Evolutionary conservation across 1,140 invertebrate species (phyloP).

Genomic region (Panulirus ornatus): DNA sequence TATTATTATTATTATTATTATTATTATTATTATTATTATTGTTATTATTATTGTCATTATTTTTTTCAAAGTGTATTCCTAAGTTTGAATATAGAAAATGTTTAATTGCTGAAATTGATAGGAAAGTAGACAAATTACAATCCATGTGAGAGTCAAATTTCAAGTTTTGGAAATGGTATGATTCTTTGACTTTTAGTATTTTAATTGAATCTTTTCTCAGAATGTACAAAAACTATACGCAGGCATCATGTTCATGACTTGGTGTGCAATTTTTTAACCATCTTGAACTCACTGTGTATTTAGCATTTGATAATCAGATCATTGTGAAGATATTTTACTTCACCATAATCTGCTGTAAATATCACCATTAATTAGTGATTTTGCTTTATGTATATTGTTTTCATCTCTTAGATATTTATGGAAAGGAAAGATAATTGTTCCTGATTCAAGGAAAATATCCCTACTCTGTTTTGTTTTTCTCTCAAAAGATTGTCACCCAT

Average conservation of each 20-base stretch:
- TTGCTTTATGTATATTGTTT: neutral
- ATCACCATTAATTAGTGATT: neutral
- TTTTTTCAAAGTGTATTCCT: too few relatives aligned
- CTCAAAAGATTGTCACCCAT: neutral
- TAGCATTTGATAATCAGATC: neutral
- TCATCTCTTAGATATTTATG: neutral
- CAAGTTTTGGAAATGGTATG: neutral
- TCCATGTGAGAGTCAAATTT: neutral
- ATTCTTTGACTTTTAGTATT: neutral
- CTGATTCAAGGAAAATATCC: too few relatives aligned
- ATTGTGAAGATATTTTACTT: neutral
- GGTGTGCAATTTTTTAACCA: neutral
- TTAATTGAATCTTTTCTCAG: neutral
- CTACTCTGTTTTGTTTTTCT: too few relatives aligned
- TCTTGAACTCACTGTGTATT: neutral
- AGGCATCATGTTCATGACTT: neutral
- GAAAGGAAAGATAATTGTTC: too few relatives aligned
- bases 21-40: neutral
- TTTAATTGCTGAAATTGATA: neutral
- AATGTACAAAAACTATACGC: neutral
- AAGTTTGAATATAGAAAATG: neutral
- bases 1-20: neutral
- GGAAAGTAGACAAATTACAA: neutral
- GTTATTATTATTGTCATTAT: neutral
- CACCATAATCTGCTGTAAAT: neutral